A percentile compares a stretch with the other conserved stretches of the same genome.
Evolutionary conservation across 2,113 vertebrate genomes (phyloP).

Genomic region (Numida meleagris): DNA sequence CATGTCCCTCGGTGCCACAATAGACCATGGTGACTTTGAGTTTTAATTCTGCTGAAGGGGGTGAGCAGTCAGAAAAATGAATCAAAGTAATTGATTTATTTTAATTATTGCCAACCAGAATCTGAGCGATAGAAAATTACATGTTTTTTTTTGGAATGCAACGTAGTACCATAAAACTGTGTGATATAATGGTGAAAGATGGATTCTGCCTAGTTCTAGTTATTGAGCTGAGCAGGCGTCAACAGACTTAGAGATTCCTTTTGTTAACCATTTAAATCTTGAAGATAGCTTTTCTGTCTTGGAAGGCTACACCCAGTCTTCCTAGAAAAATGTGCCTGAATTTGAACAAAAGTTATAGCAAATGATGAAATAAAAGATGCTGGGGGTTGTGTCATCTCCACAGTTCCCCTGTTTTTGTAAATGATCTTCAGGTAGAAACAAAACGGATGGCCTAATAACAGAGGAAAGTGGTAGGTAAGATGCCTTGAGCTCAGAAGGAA

Average conservation of each 20-base stretch:
- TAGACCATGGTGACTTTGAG: too few species aligned
- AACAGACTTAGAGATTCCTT: neutral
- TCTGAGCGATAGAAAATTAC: neutral
- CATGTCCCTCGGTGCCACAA: too few species aligned
- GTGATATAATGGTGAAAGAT: neutral
- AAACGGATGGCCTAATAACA: neutral
- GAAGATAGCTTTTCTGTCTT: neutral
- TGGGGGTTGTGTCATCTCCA: neutral
- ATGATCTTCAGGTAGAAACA: neutral
- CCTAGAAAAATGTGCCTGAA: neutral
- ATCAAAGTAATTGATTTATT: neutral
- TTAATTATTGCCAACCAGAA: conserved; percentile 4
- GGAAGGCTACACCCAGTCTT: neutral
- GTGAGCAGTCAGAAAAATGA: neutral
- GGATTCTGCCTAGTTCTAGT: neutral
- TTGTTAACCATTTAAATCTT: neutral
- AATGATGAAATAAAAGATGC: neutral
- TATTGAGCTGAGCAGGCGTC: neutral
- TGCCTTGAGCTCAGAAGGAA: neutral
- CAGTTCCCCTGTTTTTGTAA: neutral
- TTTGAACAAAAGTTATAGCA: neutral
- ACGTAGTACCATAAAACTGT: neutral
- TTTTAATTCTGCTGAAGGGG: neutral
- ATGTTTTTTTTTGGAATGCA: neutral
- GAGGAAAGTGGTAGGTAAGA: neutral